Percentiles rank a stretch among this genome's conserved stretches.
Evolutionary conservation across 2,888 invertebrate species (phyloP).

Genomic region (Podotricha telesiphe): DNA sequence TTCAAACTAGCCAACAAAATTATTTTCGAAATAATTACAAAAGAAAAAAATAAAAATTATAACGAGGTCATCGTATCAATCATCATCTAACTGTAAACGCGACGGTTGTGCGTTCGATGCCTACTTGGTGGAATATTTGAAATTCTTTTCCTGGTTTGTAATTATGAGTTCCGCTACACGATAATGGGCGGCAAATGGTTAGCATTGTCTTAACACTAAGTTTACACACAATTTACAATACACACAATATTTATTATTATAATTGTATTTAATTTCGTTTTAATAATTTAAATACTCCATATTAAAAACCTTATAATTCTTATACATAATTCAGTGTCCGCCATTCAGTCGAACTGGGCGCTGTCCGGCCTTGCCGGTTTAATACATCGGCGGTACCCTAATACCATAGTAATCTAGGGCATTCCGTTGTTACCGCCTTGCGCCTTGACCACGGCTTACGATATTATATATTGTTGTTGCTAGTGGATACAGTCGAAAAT

Average conservation of each 20-base stretch:
- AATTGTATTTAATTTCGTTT: too few species aligned
- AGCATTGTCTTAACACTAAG: too few species aligned
- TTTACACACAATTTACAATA: too few species aligned
- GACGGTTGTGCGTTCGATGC: neutral
- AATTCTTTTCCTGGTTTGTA: neutral
- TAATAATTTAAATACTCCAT: too few species aligned
- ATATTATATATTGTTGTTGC: constrained; percentile 33
- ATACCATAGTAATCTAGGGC: constrained; percentile 57
- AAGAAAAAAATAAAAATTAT: neutral
- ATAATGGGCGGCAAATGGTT: too few species aligned
- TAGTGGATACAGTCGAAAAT: constrained; percentile 3
- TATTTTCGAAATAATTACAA: neutral
- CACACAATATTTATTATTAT: too few species aligned
- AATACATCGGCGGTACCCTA: constrained; percentile 60
- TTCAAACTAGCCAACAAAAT: neutral
- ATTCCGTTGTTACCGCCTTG: constrained; percentile 45
- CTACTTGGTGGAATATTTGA: neutral
- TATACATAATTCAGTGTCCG: constrained; percentile 3
- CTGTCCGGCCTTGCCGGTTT: constrained; percentile 58
- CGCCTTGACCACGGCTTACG: constrained; percentile 46
- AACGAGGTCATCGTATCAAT: too few species aligned
- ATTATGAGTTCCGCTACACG: too few species aligned
- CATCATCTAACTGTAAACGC: neutral
- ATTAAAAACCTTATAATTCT: too few species aligned
- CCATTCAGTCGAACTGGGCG: constrained; percentile 39